Conservation (phyloP, 2,797 vertebrate genomes). For the Lepilemur septentrionalis region DNA sequence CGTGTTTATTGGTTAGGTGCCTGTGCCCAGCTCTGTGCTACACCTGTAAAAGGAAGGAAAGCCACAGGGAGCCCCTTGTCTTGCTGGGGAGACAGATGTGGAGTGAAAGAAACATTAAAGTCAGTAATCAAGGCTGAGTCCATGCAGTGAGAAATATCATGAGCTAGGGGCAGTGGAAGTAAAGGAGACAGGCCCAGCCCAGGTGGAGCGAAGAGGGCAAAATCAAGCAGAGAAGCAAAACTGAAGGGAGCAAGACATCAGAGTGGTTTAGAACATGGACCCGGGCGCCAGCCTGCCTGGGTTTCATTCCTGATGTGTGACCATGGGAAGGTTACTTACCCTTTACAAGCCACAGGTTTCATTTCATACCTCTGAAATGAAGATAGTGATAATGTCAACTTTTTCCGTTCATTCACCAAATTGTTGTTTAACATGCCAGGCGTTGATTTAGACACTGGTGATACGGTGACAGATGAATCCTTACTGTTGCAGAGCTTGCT, state of each 20-base stretch:
- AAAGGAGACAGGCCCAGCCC: background rate
- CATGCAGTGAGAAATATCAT: background rate
- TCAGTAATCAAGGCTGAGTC: background rate
- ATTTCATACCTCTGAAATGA: background rate
- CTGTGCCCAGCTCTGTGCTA: background rate
- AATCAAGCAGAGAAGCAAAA: background rate
- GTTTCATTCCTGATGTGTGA: background rate
- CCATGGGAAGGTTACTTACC: fast-evolving
- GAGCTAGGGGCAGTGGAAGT: background rate
- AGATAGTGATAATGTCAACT: background rate
- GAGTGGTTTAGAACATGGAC: background rate
- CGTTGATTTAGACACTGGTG: background rate
- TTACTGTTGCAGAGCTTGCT: slow-evolving; percentile 25
- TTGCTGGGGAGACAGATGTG: background rate
- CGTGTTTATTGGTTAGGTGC: background rate
- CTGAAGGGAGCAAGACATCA: too few species aligned
- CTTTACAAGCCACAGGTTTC: background rate
- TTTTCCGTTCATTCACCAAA: background rate
- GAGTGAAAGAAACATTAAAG: background rate
- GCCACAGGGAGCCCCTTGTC: background rate
- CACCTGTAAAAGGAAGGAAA: background rate
- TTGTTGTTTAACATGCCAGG: background rate
- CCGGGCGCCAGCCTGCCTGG: background rate
- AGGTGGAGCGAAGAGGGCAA: background rate
- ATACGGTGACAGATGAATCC: slow-evolving; percentile 50